phyloP scores from a whole-genome alignment of 2,888 invertebrate species.

The Acrobasis repandana region DNA sequence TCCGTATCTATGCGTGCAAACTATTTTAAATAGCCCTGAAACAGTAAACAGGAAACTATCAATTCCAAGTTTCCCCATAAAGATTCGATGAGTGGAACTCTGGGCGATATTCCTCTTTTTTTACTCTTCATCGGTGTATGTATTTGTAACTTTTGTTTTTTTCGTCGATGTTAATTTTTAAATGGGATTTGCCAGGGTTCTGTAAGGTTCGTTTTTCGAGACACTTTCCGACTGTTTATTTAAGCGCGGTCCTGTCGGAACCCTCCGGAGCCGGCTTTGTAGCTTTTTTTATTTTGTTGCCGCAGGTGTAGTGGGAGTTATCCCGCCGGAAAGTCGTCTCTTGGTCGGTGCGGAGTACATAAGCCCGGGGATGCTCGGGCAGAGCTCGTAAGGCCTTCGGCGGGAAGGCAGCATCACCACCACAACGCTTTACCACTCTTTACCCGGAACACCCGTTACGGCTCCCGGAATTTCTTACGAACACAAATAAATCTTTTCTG shows the following conservation, averaged over 20 bases:
- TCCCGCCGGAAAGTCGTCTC: slow-evolving; percentile 84
- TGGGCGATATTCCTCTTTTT: slow-evolving; percentile 57
- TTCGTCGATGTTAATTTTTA: slow-evolving; percentile 55
- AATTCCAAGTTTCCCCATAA: slow-evolving; percentile 75
- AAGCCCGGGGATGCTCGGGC: slow-evolving; percentile 78
- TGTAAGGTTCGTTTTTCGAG: slow-evolving; percentile 41
- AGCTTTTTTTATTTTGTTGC: slow-evolving; percentile 81
- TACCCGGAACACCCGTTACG: slow-evolving; percentile 69
- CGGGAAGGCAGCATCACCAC: slow-evolving; percentile 37
- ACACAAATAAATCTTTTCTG: slow-evolving; percentile 75
- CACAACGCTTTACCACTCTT: slow-evolving; percentile 56
- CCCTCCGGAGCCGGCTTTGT: slow-evolving; percentile 72
- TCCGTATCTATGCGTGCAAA: slow-evolving; percentile 67
- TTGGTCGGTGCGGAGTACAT: slow-evolving; percentile 85
- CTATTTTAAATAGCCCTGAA: slow-evolving; percentile 68
- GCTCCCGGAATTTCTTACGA: slow-evolving; percentile 72
- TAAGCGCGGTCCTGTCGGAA: slow-evolving; percentile 60
- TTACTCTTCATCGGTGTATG: slow-evolving; percentile 52
- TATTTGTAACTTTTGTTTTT: slow-evolving; percentile 57
- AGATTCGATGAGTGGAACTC: slow-evolving; percentile 65
- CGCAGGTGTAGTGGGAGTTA: slow-evolving; percentile 85
- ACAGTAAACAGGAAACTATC: slow-evolving; percentile 74
- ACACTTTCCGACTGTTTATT: slow-evolving; percentile 56
- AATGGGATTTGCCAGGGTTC: slow-evolving; percentile 48
- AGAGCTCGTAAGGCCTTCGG: slow-evolving; percentile 64